Base-by-base conservation (phyloP, 2,113 vertebrate species). In the Cepphus grylle region DNA sequence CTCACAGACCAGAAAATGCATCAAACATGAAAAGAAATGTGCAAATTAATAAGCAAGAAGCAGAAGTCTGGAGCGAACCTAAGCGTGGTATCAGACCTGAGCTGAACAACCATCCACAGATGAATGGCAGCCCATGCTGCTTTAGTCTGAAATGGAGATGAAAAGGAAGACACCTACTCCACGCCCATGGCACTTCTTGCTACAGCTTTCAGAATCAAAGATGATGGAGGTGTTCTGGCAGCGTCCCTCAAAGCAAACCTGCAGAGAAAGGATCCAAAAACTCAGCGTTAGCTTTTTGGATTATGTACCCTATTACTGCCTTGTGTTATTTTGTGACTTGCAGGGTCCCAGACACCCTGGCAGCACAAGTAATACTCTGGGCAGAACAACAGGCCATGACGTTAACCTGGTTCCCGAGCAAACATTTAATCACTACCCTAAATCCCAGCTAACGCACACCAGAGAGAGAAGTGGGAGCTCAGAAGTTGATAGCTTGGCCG, bases 161-260 rank as follows among this genome's bases (percentile, higher is more conserved):
- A 77, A 83, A 74, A 90, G 36, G 49, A 56, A 69, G 45, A 70
- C 59, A 96, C 99, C 26, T 97, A 99, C 99, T 97, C 99, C 99
- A 3, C 97, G 98, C 55, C 98, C 99, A 1, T 98, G 97, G 97
- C 99, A 99, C 94, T 99, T 99, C 96, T 97, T 97, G 29, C 89
- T 98, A 83, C 99, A 99, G 94, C 98, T 98, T 96, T 98, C 98
- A 4, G 98, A 98, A 49, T 98, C 97, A 87, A 99, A 98, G 93
- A 99, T 43, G 90, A 81, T 99, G 72, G 99, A 99, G 59, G 98
- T 98, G 96, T 99, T 99, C 95, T 98, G 98, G 97, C 99, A 99
- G 94, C 98, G 98, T 53, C 99, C 99, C 47, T 99, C 98, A 79
- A 99, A 99, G 97, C 99, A 99, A 94, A 99, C 98, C 99, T 99